phyloP scores from a whole-genome alignment of 2,797 vertebrate genomes.

The Channallabes apus region DNA sequence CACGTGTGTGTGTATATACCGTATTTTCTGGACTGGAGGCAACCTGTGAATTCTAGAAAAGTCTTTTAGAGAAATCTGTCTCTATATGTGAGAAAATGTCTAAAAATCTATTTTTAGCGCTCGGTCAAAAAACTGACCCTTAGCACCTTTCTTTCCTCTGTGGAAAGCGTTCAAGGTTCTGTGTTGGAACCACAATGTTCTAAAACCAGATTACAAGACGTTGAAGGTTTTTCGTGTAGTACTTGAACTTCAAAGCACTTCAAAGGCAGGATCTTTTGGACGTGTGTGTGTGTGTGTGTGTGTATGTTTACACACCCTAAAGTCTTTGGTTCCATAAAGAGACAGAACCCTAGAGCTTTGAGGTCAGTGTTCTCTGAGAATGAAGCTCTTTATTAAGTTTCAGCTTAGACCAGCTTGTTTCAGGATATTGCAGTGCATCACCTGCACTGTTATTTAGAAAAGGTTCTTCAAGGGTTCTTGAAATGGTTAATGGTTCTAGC shows the following conservation, averaged over 20 bases:
- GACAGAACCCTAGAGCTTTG: background rate
- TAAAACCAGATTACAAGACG: background rate
- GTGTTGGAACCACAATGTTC: background rate
- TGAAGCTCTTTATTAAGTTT: background rate
- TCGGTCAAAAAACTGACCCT: no score
- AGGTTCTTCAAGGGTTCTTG: background rate
- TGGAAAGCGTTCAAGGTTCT: background rate
- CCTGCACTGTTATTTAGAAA: background rate
- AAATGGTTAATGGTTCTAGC: background rate
- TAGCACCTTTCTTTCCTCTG: background rate
- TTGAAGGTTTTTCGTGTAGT: background rate
- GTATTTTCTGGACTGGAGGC: slow-evolving; percentile 7
- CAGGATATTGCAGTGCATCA: background rate
- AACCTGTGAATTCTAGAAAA: background rate
- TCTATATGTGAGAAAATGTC: background rate
- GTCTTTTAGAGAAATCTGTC: background rate
- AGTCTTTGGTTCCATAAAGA: background rate
- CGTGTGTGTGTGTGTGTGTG: background rate
- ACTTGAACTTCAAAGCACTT: background rate
- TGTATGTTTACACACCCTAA: background rate
- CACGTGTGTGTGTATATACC: background rate
- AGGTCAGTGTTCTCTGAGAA: background rate
- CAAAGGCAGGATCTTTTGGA: background rate
- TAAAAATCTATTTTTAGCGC: background rate
- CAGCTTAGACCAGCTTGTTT: background rate